Base-by-base conservation (phyloP, 64 coral and sea anemone species). In the Hydrozoanthus tunicans region DNA sequence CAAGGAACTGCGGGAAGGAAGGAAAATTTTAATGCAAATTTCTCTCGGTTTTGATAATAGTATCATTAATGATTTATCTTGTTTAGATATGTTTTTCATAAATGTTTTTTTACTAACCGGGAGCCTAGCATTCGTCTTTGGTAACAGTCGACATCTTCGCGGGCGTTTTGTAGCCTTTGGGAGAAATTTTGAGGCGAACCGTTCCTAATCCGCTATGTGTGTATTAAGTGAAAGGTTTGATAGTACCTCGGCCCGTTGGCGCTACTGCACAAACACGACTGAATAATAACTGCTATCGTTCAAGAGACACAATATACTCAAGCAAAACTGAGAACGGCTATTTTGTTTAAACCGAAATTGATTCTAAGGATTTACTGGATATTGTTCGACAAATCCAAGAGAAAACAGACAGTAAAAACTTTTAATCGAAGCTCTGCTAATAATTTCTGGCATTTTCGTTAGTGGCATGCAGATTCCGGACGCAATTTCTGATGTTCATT, bases 41-140 rank as follows among this genome's bases (percentile, higher is more conserved):
- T 88, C 65, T 88, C 13, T 75, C 69, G 70, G 84, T 74, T 88
- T 88, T 88, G 68, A 88, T 88, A 88, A 88, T 88, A 58, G 84
- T 70, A 56, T 88, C 84, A 88, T 88, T 88, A 88, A 88, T 88
- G 84, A 88, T 88, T 88, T 88, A 88, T 88, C 24, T 73, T 88
- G 84, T 88, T 88, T 88, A 75, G 73, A 74, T 88, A 64, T 88
- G 84, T 88, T 88, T 88, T 74, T 88, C 84, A 74, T 73, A 88
- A 73, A 88, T 88, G 26, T 43, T 75, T 88, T 74, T 88, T 55
- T 59, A 6, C 70, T 86, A 27, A 73, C 64, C 53, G 17, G 27
- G 54, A 64, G 7, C n/a, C 15, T 15, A 25, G 57, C 67, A 26
- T 60, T 88, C 56, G 55, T 55, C 69, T 88, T 88, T 25, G 9